Evolutionary conservation across 2,888 invertebrate genomes (phyloP).

Genomic region (Tenthredo amoena): DNA sequence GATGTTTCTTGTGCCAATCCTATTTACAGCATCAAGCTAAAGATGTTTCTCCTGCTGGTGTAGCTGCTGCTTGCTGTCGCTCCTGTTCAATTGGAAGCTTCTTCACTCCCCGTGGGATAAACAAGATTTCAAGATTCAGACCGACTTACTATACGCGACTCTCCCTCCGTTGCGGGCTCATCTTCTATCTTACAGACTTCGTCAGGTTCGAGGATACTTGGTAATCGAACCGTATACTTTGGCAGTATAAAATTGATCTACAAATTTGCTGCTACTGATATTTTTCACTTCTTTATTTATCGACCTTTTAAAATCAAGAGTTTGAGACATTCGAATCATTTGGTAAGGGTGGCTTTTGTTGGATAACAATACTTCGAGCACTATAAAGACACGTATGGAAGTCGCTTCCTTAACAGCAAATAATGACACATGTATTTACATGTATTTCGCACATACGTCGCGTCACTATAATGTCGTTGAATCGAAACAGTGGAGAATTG

Average conservation of each 20-base stretch:
- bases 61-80: neutral
- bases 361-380: neutral
- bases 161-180: neutral
- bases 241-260: neutral
- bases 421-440: neutral
- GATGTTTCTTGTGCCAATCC: constrained; percentile 39
- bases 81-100: constrained; percentile 3
- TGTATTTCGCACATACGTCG: neutral
- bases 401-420: neutral
- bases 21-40: constrained; percentile 18
- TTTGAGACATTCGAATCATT: neutral
- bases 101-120: neutral
- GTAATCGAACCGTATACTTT: neutral
- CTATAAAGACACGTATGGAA: neutral
- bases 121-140: constrained; percentile 33
- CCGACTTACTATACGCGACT: neutral
- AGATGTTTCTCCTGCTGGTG: neutral
- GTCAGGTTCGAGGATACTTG: neutral
- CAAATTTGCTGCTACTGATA: neutral
- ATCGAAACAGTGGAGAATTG: neutral
- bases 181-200: neutral
- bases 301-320: neutral
- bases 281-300: neutral
- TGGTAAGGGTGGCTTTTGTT: neutral
- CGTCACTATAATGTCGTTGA: neutral